A percentile compares a stretch with the other conserved stretches of the same genome.
Evolutionary conservation across 1,140 invertebrate species (phyloP).

Genomic region (Gryllus bimaculatus): DNA sequence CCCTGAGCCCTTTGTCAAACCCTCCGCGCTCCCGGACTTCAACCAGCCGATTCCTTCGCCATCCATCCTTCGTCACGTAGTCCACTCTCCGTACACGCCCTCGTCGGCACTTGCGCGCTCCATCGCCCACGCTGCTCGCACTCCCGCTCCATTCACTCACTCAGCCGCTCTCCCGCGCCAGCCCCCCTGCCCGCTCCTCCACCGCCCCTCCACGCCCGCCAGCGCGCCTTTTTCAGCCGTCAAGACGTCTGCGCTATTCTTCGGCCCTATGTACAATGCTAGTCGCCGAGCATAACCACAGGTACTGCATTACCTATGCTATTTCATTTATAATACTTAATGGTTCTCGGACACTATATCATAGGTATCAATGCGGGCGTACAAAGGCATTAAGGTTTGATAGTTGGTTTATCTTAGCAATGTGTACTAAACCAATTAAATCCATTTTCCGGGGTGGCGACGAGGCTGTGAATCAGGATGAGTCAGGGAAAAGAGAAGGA

Average conservation of each 20-base stretch:
- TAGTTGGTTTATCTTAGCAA: background rate
- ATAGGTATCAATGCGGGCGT: background rate
- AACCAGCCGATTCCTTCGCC: too few species aligned
- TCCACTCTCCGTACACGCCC: too few species aligned
- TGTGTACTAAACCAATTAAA: background rate
- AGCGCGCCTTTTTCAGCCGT: background rate
- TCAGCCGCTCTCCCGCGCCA: background rate
- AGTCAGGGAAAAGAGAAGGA: background rate
- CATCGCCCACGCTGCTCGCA: background rate
- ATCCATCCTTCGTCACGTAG: too few species aligned
- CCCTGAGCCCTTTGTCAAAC: too few species aligned
- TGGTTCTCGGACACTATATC: background rate
- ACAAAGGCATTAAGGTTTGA: slow-evolving; percentile 4
- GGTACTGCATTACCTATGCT: background rate
- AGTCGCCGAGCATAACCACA: background rate
- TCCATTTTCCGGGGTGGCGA: background rate
- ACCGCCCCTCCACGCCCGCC: too few species aligned
- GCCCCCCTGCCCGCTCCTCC: too few species aligned
- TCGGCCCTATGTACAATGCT: background rate
- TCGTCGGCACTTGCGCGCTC: too few species aligned
- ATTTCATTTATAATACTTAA: slow-evolving; percentile 6
- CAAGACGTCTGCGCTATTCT: background rate
- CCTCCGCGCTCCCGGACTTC: too few species aligned
- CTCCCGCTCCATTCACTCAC: background rate
- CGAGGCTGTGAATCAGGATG: background rate